These are phyloP conservation scores for Bombylius discolor DNA, from an alignment of 2,888 invertebrate genomes.

Conservation along the genomic window DNA sequence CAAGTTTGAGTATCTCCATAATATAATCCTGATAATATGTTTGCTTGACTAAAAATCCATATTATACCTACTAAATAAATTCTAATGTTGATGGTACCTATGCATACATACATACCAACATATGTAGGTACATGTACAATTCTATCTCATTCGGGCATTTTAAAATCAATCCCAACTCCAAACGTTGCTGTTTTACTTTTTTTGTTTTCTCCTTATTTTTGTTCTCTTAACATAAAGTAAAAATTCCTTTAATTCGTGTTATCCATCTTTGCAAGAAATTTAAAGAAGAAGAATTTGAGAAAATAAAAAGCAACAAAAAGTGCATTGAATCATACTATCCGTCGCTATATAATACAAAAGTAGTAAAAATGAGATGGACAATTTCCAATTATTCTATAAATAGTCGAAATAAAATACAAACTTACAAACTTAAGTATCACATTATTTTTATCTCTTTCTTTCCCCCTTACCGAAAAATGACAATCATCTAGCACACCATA, in stretches of 20 bases:
- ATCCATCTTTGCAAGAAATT: neutral
- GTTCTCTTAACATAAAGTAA: neutral
- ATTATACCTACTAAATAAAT: too few species aligned
- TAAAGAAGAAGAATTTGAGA: neutral
- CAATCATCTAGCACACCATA: constrained; percentile 17
- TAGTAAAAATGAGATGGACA: constrained; percentile 3
- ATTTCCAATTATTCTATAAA: constrained; percentile 6
- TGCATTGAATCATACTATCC: neutral
- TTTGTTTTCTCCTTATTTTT: neutral
- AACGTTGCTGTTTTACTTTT: neutral
- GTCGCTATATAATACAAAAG: neutral
- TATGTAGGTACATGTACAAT: neutral
- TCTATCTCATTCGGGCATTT: constrained; percentile 1
- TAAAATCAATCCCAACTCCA: neutral
- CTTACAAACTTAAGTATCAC: constrained; percentile 10
- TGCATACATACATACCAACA: neutral
- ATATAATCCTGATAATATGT: too few species aligned
- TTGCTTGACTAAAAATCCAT: too few species aligned
- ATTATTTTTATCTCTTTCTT: constrained; percentile 15
- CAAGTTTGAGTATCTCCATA: too few species aligned
- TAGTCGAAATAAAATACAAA: constrained; percentile 11
- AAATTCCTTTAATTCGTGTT: neutral
- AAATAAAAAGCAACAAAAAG: neutral
- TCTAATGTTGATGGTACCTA: too few species aligned
- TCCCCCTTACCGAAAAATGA: constrained; percentile 12